Evolutionary conservation across 2,113 vertebrate genomes (phyloP).

Genomic region (Lophius piscatorius): DNA sequence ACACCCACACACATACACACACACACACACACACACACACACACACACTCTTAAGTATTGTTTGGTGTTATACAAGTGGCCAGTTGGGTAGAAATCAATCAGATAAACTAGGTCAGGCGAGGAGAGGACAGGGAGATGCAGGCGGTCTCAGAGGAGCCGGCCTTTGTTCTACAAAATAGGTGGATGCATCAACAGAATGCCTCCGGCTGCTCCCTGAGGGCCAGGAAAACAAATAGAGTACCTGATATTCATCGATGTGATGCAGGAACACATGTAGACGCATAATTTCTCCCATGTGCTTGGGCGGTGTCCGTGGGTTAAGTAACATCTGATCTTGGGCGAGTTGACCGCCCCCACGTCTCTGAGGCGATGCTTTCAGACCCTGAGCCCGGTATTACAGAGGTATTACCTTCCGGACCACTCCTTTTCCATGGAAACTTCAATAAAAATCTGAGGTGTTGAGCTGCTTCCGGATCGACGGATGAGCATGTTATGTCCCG

Average conservation of each 20-base stretch:
- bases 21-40: conserved; percentile 18
- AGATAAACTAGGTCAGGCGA: conserved; percentile 72
- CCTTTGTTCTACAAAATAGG: conserved; percentile 68
- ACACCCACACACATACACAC: conserved; percentile 11
- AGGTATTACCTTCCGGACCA: conserved; percentile 40
- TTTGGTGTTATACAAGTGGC: conserved; percentile 64
- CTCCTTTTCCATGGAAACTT: conserved; percentile 64
- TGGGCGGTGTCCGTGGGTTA: conserved; percentile 23
- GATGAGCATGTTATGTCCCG: conserved; percentile 54
- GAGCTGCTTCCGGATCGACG: conserved; percentile 34
- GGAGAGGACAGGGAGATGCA: conserved; percentile 47
- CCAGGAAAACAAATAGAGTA: conserved; percentile 24
- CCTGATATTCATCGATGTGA: conserved; percentile 26
- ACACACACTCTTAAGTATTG: conserved; percentile 15
- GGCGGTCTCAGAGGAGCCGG: conserved; percentile 64
- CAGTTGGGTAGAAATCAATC: conserved; percentile 69
- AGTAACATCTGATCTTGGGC: conserved; percentile 35
- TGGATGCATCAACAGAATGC: conserved; percentile 58
- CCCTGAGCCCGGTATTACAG: conserved; percentile 27
- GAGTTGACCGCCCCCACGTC: conserved; percentile 15
- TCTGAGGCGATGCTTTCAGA: conserved; percentile 19
- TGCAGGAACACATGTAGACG: conserved; percentile 42
- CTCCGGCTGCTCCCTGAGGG: conserved; percentile 33
- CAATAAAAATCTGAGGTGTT: conserved; percentile 37
- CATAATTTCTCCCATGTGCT: conserved; percentile 26